These are phyloP conservation scores for Harmothoe impar DNA, from an alignment of 2,888 invertebrate species.

Conservation along the genomic window DNA sequence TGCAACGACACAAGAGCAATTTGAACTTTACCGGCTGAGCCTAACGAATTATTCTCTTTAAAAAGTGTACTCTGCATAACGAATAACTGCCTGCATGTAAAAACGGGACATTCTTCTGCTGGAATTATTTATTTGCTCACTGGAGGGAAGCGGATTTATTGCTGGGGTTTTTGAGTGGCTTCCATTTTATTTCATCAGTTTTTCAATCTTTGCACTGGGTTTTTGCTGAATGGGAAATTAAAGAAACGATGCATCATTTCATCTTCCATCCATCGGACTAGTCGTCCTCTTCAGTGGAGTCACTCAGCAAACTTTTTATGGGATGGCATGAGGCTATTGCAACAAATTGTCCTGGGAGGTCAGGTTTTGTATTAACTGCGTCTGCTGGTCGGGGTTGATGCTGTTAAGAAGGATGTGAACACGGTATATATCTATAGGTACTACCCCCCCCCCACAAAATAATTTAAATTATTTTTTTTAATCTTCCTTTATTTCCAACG, in stretches of 20 bases:
- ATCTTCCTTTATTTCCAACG: no score
- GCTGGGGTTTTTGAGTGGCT: neutral
- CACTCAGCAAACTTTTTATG: neutral
- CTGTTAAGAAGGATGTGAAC: no score
- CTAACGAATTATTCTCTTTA: neutral
- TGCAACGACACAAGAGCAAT: neutral
- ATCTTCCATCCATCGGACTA: neutral
- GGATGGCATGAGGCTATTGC: neutral
- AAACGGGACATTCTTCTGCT: no score
- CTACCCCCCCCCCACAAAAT: no score
- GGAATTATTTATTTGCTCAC: constrained; percentile 2
- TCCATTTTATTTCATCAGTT: neutral
- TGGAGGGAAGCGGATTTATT: neutral
- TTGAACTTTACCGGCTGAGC: neutral
- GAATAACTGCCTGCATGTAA: no score
- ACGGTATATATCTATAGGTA: no score
- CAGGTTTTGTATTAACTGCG: neutral
- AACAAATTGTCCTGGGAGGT: neutral
- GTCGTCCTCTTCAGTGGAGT: neutral
- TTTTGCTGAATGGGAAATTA: constrained; percentile 6
- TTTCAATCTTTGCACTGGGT: neutral
- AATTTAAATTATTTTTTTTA: no score
- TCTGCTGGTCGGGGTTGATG: no score
- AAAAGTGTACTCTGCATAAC: neutral
- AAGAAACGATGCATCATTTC: constrained; percentile 6